Evolutionary conservation across 2,888 invertebrate genomes (phyloP), one percentile per base, ranked within the genome.

Genomic region (Oxyscelio sp.): DNA sequence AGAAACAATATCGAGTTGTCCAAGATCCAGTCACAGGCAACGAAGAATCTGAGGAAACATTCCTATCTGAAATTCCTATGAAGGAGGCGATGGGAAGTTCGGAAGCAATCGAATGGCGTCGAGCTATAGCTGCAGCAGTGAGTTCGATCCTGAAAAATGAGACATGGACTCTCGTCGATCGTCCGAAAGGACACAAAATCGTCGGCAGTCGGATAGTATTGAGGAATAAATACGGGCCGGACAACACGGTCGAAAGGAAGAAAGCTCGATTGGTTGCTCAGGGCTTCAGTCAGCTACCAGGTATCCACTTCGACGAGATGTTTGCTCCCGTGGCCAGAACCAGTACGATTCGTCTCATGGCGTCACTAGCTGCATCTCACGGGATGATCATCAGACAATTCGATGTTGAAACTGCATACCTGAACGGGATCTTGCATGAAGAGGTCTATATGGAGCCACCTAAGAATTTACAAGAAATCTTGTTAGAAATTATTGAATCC

Each of bases 371-470:
- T 3, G 63, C 63, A 0, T 6, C 24, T 17, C 13, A 21, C 19
- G 21, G 31, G 1, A 50, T 82, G 77, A 1, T 13, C 2, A 56
- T 82, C 17, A 11, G 48, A 4, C 70, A 82, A 54, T 45, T 71
- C 9, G 71, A 83, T 50, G 43, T 83, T 2, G 43, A 38, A 31
- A 71, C 71, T 2, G 77, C 80, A 0, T 80, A 80, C 19, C 31
- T 83, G 4, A 77, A 83, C 34, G 77, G 80, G 2, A 11, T 52
- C 5, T 19, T 83, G 1, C 66, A 78, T 0, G 83, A 79, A 24
- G 66, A 78, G 13, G 31, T 83, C 4, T 45, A 24, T 19, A 83
- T 83, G n/a, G n/a, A n/a, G n/a, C n/a, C n/a, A n/a, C n/a, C n/a
- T n/a, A n/a, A n/a, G n/a, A n/a, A n/a, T n/a, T n/a, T n/a, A n/a